These are phyloP conservation scores for Callithrix jacchus DNA, from an alignment of 2,113 vertebrate species.

Conservation along the genomic window DNA sequence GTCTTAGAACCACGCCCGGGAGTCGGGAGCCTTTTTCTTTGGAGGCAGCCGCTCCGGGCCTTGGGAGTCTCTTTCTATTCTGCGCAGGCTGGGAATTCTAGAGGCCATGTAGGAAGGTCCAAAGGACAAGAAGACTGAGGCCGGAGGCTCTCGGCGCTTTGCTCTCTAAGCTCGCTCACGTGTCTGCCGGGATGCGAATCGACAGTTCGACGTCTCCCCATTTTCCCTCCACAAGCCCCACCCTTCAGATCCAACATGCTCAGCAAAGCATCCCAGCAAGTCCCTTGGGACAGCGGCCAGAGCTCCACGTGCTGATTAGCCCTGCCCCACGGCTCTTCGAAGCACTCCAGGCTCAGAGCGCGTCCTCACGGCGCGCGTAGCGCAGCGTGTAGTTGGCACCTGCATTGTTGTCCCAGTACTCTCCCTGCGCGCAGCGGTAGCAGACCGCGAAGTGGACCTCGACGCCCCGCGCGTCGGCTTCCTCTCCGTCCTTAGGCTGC, in stretches of 20 bases:
- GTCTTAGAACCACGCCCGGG: not conserved
- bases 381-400: slow-evolving; percentile 89
- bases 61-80: not conserved
- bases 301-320: not conserved
- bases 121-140: not conserved
- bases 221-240: not conserved
- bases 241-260: accelerated
- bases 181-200: not conserved
- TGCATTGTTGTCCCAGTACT: slow-evolving; percentile 94
- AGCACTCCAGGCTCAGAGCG: not conserved
- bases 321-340: not conserved
- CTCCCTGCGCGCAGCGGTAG: slow-evolving; percentile 83
- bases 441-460: slow-evolving; percentile 90
- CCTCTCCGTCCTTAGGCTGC: slow-evolving; percentile 27
- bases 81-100: not conserved
- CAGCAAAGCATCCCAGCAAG: not conserved
- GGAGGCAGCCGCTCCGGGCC: not conserved
- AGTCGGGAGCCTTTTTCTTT: not conserved
- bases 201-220: not conserved
- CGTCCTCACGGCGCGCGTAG: slow-evolving; percentile 35
- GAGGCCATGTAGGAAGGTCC: not conserved
- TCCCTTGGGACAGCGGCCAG: not conserved
- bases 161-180: not conserved
- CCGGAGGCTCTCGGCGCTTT: not conserved
- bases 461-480: slow-evolving; percentile 46